These are phyloP conservation scores for Dufourea novaeangliae DNA, from an alignment of 1,140 invertebrate genomes.

Conservation along the genomic window DNA sequence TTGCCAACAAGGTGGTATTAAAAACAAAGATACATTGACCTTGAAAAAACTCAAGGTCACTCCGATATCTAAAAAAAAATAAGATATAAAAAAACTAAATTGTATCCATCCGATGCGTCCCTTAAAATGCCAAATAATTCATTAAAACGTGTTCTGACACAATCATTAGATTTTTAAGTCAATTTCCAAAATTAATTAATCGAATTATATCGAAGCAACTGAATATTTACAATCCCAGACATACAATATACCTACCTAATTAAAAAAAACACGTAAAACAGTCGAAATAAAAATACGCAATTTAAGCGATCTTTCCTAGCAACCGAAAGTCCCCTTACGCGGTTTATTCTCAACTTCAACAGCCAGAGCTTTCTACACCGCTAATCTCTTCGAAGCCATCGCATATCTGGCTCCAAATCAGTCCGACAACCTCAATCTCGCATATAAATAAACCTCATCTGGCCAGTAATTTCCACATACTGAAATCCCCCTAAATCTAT, in stretches of 20 bases:
- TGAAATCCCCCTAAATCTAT: background rate
- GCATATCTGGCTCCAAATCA: background rate
- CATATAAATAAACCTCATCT: conserved; percentile 1
- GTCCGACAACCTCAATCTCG: background rate
- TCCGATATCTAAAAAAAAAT: no score
- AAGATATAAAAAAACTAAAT: no score
- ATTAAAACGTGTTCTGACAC: no score
- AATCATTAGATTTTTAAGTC: no score
- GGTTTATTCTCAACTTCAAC: background rate
- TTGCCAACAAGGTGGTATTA: no score
- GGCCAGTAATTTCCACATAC: background rate
- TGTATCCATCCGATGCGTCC: no score
- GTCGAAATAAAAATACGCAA: background rate
- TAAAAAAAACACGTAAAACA: background rate
- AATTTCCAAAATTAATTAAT: no score
- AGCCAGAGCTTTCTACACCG: conserved; percentile 3
- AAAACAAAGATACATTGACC: no score
- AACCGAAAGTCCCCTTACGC: conserved; percentile 2
- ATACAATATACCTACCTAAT: background rate
- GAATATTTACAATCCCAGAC: background rate
- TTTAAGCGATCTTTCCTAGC: background rate
- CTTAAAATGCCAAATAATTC: no score
- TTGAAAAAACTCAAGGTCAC: no score
- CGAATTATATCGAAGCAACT: no score
- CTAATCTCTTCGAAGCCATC: background rate